Evolutionary conservation across 2,888 invertebrate species (phyloP), one percentile per base, ranked within the genome.

Genomic region (Hedya salicella): DNA sequence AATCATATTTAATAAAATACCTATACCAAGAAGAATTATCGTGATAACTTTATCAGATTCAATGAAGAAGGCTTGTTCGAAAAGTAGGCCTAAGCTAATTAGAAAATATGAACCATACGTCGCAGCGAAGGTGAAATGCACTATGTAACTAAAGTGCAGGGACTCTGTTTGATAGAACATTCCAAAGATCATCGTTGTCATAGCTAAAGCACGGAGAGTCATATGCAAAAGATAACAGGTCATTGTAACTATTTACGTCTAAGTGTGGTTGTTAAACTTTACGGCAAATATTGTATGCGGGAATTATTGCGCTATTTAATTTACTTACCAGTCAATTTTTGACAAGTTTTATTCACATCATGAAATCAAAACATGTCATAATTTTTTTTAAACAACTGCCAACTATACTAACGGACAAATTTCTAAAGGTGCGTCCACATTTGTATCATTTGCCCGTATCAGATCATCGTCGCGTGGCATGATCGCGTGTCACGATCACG

Each of bases 101-200:
- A 84, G 64, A 0, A 75, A 42, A 52, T 77, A 82, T 13, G 80
- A 71, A 2, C 88, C 87, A 19, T 77, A 86, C 0, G 83, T 73
- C 30, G 87, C 89, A 0, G 78, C 73, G 69, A 82, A 80, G 1
- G 83, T 16, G 53, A 86, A 89, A 54, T 75, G 76, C 21, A 70
- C 67, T 1, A 74, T 62, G 0, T 75, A 68, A 13, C 70, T 68
- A 54, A 83, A 65, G 16, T 80, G 62, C 0, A 54, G 48, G 62
- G 69, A 64, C 67, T 86, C 88, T 1, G 87, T 85, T 62, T 75
- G 79, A 53, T 70, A 79, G 56, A 79, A 82, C 13, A 80, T 73
- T 0, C 78, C 81, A 0, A 81, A 5, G 1, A 73, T 16, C 82
- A 85, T 79, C 54, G 82, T 48, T 0, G 75, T 63, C 0, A 88